A percentile compares a stretch with the other conserved stretches of the same genome.
These are phyloP conservation scores for Erebia epiphron DNA, from an alignment of 2,888 invertebrate species.

Conservation along the genomic window DNA sequence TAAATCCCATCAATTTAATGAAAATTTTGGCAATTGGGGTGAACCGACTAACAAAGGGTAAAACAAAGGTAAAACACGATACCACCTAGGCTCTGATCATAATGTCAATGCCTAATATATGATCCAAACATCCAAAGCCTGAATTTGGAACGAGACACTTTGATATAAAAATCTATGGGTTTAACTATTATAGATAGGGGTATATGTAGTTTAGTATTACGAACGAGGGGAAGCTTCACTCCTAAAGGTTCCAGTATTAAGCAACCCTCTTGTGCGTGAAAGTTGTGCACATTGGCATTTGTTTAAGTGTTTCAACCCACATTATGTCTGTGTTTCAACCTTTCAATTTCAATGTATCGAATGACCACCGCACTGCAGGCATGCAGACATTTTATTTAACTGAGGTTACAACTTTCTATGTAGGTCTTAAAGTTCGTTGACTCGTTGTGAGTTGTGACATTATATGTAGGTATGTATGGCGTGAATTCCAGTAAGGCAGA, in stretches of 20 bases:
- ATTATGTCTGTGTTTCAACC: not conserved
- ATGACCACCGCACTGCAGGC: constrained; percentile 28
- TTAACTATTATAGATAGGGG: too few relatives aligned
- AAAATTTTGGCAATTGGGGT: too few relatives aligned
- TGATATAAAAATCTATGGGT: too few relatives aligned
- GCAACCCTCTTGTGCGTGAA: constrained; percentile 6
- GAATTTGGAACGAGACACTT: too few relatives aligned
- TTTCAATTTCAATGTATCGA: constrained; percentile 11
- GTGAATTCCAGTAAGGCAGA: constrained; percentile 5
- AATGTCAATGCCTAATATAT: too few relatives aligned
- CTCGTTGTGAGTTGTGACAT: constrained; percentile 11
- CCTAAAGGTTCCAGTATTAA: not conserved
- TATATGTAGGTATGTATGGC: not conserved
- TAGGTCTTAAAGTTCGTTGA: constrained; percentile 36
- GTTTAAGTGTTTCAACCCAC: too few relatives aligned
- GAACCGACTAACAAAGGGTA: too few relatives aligned
- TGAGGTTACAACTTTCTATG: constrained; percentile 17
- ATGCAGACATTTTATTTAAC: constrained; percentile 5
- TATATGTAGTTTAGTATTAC: not conserved
- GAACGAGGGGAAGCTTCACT: not conserved
- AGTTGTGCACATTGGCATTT: not conserved
- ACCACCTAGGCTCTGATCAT: too few relatives aligned
- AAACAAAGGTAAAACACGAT: too few relatives aligned
- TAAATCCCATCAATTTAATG: too few relatives aligned
- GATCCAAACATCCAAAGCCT: too few relatives aligned